Evolutionary conservation across 2,113 vertebrate genomes (phyloP).

Genomic region (Mesoclemmys tuberculata): DNA sequence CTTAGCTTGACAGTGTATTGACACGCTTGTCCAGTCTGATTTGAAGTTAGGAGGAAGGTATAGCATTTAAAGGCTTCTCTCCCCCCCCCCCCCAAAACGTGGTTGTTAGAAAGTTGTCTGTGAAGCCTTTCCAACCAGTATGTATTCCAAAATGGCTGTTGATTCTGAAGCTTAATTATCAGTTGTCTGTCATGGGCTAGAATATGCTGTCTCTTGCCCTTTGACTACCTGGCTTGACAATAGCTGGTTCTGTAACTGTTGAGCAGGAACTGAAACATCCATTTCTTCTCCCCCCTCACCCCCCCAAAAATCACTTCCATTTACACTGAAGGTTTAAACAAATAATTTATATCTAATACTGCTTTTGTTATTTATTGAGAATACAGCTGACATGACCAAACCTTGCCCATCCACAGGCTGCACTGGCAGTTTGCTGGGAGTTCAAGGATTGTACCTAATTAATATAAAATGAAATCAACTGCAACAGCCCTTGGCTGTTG

Average conservation of each 20-base stretch:
- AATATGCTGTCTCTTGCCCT: background rate
- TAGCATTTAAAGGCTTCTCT: background rate
- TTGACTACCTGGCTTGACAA: background rate
- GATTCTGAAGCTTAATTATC: background rate
- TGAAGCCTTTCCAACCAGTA: background rate
- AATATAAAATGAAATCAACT: background rate
- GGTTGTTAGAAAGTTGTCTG: background rate
- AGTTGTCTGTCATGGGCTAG: background rate
- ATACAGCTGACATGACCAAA: background rate
- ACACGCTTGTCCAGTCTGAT: background rate
- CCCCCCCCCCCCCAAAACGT: background rate
- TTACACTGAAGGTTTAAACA: background rate
- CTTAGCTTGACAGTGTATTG: background rate
- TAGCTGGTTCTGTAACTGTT: background rate
- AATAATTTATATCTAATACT: background rate
- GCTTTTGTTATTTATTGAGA: background rate
- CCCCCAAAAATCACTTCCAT: background rate
- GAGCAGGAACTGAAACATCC: background rate
- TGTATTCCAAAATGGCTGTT: background rate
- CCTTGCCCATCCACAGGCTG: background rate
- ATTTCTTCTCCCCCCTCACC: background rate
- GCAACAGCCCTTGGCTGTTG: background rate
- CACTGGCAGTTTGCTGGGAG: accelerated
- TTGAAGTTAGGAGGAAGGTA: background rate
- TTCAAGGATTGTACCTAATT: background rate